These are phyloP conservation scores for Caenorhabditis japonica DNA, from an alignment of 2,888 invertebrate genomes.

Conservation along the genomic window DNA sequence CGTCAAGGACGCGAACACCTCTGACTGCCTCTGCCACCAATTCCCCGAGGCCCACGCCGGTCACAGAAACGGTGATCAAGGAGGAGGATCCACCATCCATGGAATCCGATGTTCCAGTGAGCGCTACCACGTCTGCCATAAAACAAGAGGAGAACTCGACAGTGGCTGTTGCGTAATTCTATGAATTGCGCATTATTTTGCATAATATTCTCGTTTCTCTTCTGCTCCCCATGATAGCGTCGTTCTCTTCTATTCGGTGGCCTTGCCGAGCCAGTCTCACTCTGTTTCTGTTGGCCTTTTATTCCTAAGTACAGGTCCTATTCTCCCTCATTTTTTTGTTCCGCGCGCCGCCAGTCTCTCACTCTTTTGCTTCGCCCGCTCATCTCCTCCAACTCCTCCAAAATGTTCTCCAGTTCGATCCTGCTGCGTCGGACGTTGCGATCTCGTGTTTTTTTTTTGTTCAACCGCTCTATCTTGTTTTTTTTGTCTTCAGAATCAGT, in stretches of 20 bases:
- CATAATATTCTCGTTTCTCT: not conserved
- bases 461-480: constrained; percentile 3
- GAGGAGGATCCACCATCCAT: constrained; percentile 26
- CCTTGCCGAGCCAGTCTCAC: not conserved
- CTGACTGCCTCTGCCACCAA: constrained; percentile 55
- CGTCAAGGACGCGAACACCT: constrained; percentile 55
- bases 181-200: not conserved
- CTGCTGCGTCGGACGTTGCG: constrained; percentile 22
- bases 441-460: constrained; percentile 9
- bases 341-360: constrained; percentile 8
- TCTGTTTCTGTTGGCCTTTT: constrained; percentile 13
- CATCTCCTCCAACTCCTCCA: too few species aligned
- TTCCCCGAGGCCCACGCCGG: constrained; percentile 52
- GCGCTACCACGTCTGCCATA: constrained; percentile 6
- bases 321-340: constrained; percentile 2
- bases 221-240: not conserved
- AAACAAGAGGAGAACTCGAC: constrained; percentile 55
- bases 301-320: constrained; percentile 8
- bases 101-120: constrained; percentile 5
- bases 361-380: constrained; percentile 9
- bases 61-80: constrained; percentile 22
- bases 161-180: constrained; percentile 53
- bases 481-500: constrained; percentile 2
- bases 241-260: constrained; percentile 8
- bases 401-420: constrained; percentile 15